These are phyloP conservation scores for Catotricha subobsoleta DNA, from an alignment of 2,888 invertebrate species.

Conservation along the genomic window DNA sequence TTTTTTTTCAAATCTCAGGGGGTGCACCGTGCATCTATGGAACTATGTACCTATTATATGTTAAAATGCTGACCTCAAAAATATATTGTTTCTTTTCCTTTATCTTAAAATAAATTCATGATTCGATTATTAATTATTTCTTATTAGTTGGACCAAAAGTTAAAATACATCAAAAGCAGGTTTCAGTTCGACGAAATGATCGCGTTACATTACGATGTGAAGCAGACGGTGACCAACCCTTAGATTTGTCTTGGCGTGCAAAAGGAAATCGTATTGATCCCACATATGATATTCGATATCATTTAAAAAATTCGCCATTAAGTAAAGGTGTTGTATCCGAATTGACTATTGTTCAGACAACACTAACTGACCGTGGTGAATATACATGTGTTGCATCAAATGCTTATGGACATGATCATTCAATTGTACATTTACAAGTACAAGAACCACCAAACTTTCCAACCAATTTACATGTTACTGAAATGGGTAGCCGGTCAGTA, in stretches of 20 bases:
- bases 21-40: too few species aligned
- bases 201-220: constrained; percentile 33
- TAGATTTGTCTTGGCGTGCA: constrained; percentile 34
- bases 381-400: constrained; percentile 44
- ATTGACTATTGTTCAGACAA: constrained; percentile 35
- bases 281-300: constrained; percentile 32
- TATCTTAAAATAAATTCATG: too few species aligned
- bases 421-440: constrained; percentile 29
- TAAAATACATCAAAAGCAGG: constrained; percentile 30
- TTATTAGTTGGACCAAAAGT: constrained; percentile 33
- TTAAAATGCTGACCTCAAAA: too few species aligned
- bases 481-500: constrained; percentile 37
- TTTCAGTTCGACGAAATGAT: constrained; percentile 34
- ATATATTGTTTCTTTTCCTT: not conserved
- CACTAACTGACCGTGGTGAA: constrained; percentile 36
- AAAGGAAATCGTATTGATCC: constrained; percentile 33
- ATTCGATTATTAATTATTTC: not conserved
- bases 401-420: constrained; percentile 12
- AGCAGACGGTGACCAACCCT: constrained; percentile 34
- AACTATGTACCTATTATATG: too few species aligned
- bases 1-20: too few species aligned
- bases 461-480: constrained; percentile 35
- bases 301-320: constrained; percentile 25
- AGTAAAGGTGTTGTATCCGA: constrained; percentile 34
- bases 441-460: constrained; percentile 44